Conservation (phyloP, 2,797 vertebrate species). For the Diplodus puntazzo region DNA sequence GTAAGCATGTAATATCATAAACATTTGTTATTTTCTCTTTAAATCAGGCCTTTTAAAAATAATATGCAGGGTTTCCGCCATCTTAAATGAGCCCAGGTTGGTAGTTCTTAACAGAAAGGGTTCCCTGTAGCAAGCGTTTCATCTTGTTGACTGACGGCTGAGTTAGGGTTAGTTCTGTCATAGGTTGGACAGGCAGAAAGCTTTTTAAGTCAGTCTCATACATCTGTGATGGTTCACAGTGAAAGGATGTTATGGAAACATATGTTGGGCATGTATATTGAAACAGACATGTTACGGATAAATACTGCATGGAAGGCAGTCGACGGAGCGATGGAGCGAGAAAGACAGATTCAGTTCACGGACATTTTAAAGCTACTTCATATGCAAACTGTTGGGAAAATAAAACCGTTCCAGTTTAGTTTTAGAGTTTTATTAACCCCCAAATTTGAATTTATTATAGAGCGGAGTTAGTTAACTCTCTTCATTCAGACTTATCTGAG, state of each 20-base stretch:
- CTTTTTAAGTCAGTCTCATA: constrained; percentile 10
- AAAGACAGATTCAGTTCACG: constrained; percentile 17
- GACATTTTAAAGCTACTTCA: neutral
- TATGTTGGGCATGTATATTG: constrained; percentile 34
- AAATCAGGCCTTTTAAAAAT: no score
- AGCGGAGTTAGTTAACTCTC: no score
- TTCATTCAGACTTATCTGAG: neutral
- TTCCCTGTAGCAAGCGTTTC: constrained; percentile 20
- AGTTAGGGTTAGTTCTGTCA: constrained; percentile 23
- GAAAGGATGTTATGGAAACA: constrained; percentile 47
- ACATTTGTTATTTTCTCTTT: no score
- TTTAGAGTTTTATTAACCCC: no score
- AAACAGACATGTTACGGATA: constrained; percentile 36
- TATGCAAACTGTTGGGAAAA: constrained; percentile 4
- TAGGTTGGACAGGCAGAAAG: constrained; percentile 23
- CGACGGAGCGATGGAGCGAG: constrained; percentile 7
- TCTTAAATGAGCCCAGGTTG: no score
- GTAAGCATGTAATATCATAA: no score
- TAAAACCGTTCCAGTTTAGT: neutral
- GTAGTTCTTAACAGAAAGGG: constrained; percentile 10
- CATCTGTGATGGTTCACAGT: constrained; percentile 37
- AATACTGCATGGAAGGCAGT: constrained; percentile 27
- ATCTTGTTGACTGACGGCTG: constrained; percentile 28
- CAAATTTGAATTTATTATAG: no score
- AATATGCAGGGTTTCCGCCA: no score